phyloP scores from a whole-genome alignment of 1,140 invertebrate genomes.

The Zaprionus kolodkinae region DNA sequence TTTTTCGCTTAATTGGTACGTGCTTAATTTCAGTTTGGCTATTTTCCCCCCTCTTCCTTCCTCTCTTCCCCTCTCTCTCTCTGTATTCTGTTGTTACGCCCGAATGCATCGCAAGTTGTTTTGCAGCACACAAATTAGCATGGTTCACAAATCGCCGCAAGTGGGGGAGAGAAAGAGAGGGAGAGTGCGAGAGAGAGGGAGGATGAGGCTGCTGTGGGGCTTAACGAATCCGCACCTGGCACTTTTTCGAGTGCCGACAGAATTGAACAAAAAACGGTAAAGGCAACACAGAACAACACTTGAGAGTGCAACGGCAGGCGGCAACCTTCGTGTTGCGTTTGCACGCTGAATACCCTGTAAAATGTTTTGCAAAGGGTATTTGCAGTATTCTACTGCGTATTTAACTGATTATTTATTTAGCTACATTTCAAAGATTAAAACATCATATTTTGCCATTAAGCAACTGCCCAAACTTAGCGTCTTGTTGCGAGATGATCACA shows the following conservation, averaged over 20 bases:
- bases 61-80: not conserved
- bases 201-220: constrained; percentile 7
- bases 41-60: not conserved
- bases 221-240: constrained; percentile 51
- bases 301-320: not conserved
- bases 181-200: not conserved
- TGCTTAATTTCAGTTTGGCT: constrained; percentile 24
- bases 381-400: not conserved
- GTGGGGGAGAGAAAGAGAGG: not conserved
- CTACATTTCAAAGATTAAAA: too few species aligned
- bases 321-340: constrained; percentile 41
- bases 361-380: not conserved
- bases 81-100: constrained; percentile 25
- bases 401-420: too few species aligned
- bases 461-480: too few species aligned
- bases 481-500: too few species aligned
- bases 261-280: constrained; percentile 1
- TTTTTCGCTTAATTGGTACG: constrained; percentile 9
- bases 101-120: constrained; percentile 45
- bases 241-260: constrained; percentile 16
- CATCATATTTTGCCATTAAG: too few species aligned
- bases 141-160: constrained; percentile 39
- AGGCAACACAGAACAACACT: not conserved
- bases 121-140: constrained; percentile 46
- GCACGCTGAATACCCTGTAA: not conserved